phyloP scores from a whole-genome alignment of 2,113 vertebrate genomes.

The Rhabdornis inornatus region DNA sequence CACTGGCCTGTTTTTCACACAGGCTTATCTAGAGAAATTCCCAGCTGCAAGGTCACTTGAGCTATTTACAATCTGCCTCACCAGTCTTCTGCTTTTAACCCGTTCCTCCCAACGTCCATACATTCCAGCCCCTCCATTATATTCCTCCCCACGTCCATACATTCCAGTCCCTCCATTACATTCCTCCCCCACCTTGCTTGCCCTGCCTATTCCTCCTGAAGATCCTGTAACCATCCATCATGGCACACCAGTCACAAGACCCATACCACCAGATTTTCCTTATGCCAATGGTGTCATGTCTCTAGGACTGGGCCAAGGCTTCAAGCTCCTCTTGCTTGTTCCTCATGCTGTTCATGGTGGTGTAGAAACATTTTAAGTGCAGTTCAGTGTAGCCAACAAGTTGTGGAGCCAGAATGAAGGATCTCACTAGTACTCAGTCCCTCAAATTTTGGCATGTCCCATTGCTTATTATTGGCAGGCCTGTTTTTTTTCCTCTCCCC shows the following conservation, averaged over 20 bases:
- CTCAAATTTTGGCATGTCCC: not conserved
- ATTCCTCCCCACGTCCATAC: not conserved
- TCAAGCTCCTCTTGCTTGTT: not conserved
- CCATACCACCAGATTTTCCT: not conserved
- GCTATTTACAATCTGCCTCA: not conserved
- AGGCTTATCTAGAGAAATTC: not conserved
- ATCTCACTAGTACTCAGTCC: not conserved
- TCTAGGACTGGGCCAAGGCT: not conserved
- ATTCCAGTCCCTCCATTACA: not conserved
- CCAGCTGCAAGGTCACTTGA: not conserved
- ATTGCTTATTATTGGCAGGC: not conserved
- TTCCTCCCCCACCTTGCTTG: not conserved
- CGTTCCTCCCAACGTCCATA: not conserved
- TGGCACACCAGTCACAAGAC: not conserved
- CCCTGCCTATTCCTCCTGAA: not conserved
- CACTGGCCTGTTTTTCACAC: not conserved
- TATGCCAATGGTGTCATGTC: not conserved
- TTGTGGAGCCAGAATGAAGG: not conserved
- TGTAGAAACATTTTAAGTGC: not conserved
- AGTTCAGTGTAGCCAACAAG: not conserved
- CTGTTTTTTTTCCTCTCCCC: not conserved
- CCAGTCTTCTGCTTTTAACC: not conserved
- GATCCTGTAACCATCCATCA: not conserved
- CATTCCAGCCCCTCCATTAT: too few relatives aligned
- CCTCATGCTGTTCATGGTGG: not conserved